Percentiles rank a stretch among this genome's conserved stretches.
These are phyloP conservation scores for Platyscelio sp. DNA, from an alignment of 2,888 invertebrate genomes.

Conservation along the genomic window DNA sequence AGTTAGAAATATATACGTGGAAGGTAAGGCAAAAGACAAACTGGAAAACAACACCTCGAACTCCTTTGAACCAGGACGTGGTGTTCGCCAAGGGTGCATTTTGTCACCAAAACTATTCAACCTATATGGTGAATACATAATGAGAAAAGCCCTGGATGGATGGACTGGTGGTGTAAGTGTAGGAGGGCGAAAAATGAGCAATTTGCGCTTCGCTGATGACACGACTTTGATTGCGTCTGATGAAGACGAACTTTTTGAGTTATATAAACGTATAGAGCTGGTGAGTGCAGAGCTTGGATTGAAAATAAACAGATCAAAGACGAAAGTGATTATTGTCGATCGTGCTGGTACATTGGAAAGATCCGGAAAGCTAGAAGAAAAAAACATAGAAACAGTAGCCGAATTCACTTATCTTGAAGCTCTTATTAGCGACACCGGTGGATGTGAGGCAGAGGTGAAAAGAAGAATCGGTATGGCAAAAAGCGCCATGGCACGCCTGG, in stretches of 20 bases:
- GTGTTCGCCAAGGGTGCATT: conserved; percentile 10
- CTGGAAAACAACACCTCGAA: neutral
- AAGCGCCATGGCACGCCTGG: neutral
- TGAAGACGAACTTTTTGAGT: neutral
- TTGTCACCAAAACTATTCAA: neutral
- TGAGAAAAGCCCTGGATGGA: neutral
- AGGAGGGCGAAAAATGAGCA: neutral
- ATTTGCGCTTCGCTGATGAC: neutral
- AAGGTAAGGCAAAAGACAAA: neutral
- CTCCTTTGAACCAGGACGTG: neutral
- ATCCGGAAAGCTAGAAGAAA: neutral
- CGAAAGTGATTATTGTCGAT: neutral
- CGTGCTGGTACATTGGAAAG: neutral
- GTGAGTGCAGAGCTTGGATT: neutral
- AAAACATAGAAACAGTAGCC: neutral
- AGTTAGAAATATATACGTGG: neutral
- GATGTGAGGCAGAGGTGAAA: neutral
- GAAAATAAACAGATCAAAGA: neutral
- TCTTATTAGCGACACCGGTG: neutral
- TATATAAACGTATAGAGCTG: neutral
- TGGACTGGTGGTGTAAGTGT: neutral
- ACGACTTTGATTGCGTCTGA: neutral
- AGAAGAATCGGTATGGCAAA: neutral
- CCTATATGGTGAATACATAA: neutral
- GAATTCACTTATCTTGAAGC: neutral